phyloP scores from a whole-genome alignment of 2,113 vertebrate species.

The Myiagra hebetior region DNA sequence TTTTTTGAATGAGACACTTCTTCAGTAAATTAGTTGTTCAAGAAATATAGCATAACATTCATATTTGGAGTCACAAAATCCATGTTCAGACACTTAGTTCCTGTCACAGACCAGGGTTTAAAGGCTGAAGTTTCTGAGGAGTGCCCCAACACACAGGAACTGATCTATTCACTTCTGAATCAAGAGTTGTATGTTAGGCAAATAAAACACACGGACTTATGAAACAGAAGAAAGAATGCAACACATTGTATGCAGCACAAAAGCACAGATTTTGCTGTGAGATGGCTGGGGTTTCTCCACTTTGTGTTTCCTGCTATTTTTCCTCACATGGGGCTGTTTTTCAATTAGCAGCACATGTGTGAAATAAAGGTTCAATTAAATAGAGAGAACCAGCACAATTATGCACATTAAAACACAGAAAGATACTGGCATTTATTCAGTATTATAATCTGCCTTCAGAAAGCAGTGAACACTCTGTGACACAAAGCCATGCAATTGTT shows the following conservation, averaged over 20 bases:
- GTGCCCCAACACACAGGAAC: not conserved
- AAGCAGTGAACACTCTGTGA: not conserved
- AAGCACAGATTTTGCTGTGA: not conserved
- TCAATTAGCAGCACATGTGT: slow-evolving; percentile 6
- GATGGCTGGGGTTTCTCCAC: not conserved
- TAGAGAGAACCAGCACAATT: not conserved
- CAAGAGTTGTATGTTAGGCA: not conserved
- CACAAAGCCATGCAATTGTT: not conserved
- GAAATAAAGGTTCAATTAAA: not conserved
- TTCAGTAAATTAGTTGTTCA: not conserved
- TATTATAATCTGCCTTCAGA: not conserved
- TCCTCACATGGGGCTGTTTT: not conserved
- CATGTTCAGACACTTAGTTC: not conserved
- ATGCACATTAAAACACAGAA: not conserved
- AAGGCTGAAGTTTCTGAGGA: not conserved
- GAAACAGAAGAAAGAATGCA: not conserved
- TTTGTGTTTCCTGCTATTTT: not conserved
- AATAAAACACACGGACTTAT: not conserved
- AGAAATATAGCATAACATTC: not conserved
- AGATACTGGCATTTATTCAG: not conserved
- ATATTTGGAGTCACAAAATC: not conserved
- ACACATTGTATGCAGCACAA: not conserved
- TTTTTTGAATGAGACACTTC: not conserved
- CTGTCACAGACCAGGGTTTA: not conserved
- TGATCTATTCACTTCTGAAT: not conserved